Percentiles rank a stretch among this genome's conserved stretches.
Evolutionary conservation across 2,888 invertebrate species (phyloP).

Genomic region (Neocrepidodera transversa): DNA sequence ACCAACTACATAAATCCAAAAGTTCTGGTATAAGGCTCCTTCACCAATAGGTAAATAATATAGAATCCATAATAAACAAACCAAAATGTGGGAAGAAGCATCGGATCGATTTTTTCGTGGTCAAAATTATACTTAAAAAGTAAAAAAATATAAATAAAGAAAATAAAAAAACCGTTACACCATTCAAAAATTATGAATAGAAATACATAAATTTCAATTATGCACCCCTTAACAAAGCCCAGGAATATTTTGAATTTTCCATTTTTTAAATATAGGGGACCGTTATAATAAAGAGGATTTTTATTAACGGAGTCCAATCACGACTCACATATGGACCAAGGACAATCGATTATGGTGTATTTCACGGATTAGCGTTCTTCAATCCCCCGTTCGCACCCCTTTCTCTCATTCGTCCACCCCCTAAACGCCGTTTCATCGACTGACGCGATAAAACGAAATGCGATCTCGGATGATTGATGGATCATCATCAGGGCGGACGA

Average conservation of each 20-base stretch:
- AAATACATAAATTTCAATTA: constrained; percentile 14
- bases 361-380: constrained; percentile 49
- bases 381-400: constrained; percentile 46
- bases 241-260: constrained; percentile 3
- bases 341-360: constrained; percentile 47
- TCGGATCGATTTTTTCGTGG: too few species aligned
- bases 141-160: too few species aligned
- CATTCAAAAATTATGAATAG: constrained; percentile 4
- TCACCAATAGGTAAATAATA: too few species aligned
- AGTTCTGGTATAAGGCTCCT: too few species aligned
- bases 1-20: too few species aligned
- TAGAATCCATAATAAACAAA: too few species aligned
- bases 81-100: too few species aligned
- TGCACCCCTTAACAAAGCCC: constrained; percentile 18
- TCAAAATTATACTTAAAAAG: too few species aligned
- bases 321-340: constrained; percentile 39
- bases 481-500: constrained; percentile 32
- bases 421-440: constrained; percentile 47
- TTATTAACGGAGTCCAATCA: constrained; percentile 28
- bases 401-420: constrained; percentile 39
- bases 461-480: constrained; percentile 47
- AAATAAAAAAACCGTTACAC: constrained; percentile 7
- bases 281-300: constrained; percentile 18
- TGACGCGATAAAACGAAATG: constrained; percentile 37
- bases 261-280: constrained; percentile 15